A percentile compares a stretch with the other conserved stretches of the same genome.
Conservation (phyloP, 2,113 vertebrate genomes). For the Sitta europaea region DNA sequence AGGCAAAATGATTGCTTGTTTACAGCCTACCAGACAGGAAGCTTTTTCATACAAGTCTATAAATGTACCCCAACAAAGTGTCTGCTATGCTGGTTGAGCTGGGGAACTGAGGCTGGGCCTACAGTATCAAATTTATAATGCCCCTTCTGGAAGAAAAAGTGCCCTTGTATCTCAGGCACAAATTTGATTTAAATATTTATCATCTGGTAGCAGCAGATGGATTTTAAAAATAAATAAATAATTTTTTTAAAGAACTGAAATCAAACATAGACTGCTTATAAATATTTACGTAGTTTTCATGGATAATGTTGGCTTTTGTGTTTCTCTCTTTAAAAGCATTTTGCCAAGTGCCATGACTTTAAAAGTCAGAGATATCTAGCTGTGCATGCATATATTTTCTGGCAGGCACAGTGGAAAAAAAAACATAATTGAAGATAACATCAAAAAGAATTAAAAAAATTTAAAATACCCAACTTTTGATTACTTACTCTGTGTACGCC, state of each 20-base stretch:
- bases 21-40: neutral
- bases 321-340: conserved; percentile 30
- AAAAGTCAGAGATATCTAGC: conserved; percentile 35
- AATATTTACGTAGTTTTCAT: conserved; percentile 27
- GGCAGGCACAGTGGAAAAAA: conserved; percentile 32
- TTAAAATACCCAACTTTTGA: neutral
- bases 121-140: neutral
- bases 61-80: neutral
- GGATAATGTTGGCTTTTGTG: conserved; percentile 34
- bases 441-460: neutral
- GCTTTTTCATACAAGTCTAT: neutral
- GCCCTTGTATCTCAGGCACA: neutral
- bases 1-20: neutral
- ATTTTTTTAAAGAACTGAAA: neutral
- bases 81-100: neutral
- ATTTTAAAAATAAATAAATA: neutral
- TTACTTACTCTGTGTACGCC: neutral
- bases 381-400: conserved; percentile 41
- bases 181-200: conserved; percentile 43
- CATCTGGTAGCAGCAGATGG: conserved; percentile 35
- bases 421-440: neutral
- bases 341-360: conserved; percentile 28
- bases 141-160: neutral
- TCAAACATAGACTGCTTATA: conserved; percentile 29
- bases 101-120: neutral